These are phyloP conservation scores for Tethya wilhelma DNA, from an alignment of 37 sponge, comb jelly and placozoan genomes.

Conservation along the genomic window DNA sequence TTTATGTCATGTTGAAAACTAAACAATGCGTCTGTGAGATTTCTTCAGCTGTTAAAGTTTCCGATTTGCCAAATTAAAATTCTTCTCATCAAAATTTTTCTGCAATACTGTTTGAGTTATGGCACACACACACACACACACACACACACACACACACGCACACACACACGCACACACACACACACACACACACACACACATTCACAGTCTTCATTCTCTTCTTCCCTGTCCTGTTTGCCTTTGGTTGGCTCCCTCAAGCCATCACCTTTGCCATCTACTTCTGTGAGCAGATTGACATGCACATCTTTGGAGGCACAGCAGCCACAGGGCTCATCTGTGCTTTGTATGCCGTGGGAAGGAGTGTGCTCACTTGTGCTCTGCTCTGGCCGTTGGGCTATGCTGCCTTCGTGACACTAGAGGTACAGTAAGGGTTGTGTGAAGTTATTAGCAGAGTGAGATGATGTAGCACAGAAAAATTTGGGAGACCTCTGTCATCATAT, in stretches of 20 bases:
- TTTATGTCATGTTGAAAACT: no score
- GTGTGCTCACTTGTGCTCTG: conserved; percentile 14
- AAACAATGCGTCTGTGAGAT: no score
- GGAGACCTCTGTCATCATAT: no score
- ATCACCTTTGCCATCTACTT: conserved; percentile 89
- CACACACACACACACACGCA: neutral
- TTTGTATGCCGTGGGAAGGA: conserved; percentile 43
- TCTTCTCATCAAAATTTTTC: no score
- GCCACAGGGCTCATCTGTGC: conserved; percentile 70
- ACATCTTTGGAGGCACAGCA: conserved; percentile 91
- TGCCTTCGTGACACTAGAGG: conserved; percentile 40
- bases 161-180: neutral
- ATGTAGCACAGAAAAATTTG: no score
- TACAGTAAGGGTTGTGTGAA: neutral
- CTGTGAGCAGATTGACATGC: conserved; percentile 90
- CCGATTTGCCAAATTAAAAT: no score
- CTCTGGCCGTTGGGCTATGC: conserved; percentile 62
- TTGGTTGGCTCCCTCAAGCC: conserved; percentile 86
- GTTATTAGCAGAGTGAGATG: no score
- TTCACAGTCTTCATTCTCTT: conserved; percentile 79
- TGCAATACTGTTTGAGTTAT: no score
- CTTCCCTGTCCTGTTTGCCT: conserved; percentile 76
- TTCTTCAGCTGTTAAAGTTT: no score
- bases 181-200: neutral
- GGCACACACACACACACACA: no score